phyloP scores from a whole-genome alignment of 2,797 vertebrate genomes.

The Acanthurus tractus region DNA sequence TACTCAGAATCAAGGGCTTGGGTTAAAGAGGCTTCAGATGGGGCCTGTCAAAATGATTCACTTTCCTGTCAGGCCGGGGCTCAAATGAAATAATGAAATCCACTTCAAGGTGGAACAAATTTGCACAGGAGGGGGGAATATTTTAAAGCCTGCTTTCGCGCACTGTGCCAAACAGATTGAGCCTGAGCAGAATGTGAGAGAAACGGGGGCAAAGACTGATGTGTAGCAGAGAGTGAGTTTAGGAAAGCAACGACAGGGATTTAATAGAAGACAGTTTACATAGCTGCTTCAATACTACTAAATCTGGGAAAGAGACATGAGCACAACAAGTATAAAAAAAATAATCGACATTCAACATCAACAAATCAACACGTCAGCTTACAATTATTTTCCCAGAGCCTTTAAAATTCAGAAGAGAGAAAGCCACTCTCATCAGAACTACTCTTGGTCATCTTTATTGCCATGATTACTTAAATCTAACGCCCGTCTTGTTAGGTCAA shows the following conservation, averaged over 20 bases:
- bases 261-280: slow-evolving; percentile 76
- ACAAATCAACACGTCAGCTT: slow-evolving; percentile 19
- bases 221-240: slow-evolving; percentile 63
- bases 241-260: slow-evolving; percentile 69
- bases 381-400: slow-evolving; percentile 30
- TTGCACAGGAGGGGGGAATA: slow-evolving; percentile 83
- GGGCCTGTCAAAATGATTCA: slow-evolving; percentile 89
- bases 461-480: slow-evolving; percentile 13
- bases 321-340: slow-evolving; percentile 39
- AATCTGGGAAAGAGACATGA: slow-evolving; percentile 36
- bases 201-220: slow-evolving; percentile 64
- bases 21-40: slow-evolving; percentile 86
- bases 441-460: background rate
- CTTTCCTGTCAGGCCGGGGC: slow-evolving; percentile 85
- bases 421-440: slow-evolving; percentile 1
- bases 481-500: background rate
- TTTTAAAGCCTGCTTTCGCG: slow-evolving; percentile 83
- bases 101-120: slow-evolving; percentile 89
- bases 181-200: slow-evolving; percentile 69
- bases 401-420: background rate
- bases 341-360: slow-evolving; percentile 8
- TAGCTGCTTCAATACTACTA: slow-evolving; percentile 60
- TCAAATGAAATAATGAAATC: slow-evolving; percentile 90
- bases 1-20: slow-evolving; percentile 85
- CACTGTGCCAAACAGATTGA: slow-evolving; percentile 82